A percentile compares a stretch with the other conserved stretches of the same genome.
These are phyloP conservation scores for Sebastes hubbsi DNA, from an alignment of 2,797 vertebrate species.

Conservation along the genomic window DNA sequence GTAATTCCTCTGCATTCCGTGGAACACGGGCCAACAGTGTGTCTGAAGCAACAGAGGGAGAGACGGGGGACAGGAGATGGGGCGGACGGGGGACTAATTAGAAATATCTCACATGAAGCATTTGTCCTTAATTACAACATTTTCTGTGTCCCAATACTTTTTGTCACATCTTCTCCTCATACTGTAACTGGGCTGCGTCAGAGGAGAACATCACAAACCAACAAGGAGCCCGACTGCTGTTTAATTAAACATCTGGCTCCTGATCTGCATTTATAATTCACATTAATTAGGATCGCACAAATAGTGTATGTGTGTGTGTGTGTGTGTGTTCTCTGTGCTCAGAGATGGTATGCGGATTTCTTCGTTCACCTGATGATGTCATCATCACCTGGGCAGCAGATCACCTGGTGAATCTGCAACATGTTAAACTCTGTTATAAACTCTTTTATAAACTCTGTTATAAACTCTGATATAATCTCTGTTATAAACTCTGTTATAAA, in stretches of 20 bases:
- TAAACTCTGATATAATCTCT: too few relatives aligned
- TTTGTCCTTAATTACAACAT: slow-evolving; percentile 82
- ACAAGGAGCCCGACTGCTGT: slow-evolving; percentile 74
- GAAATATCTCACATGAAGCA: slow-evolving; percentile 73
- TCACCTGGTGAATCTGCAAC: not conserved
- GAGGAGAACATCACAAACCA: slow-evolving; percentile 81
- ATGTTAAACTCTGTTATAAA: not conserved
- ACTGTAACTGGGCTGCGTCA: slow-evolving; percentile 56
- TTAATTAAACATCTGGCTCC: slow-evolving; percentile 82
- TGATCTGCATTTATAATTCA: slow-evolving; percentile 84
- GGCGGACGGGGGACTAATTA: slow-evolving; percentile 76
- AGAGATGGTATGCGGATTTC: not conserved
- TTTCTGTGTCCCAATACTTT: slow-evolving; percentile 72
- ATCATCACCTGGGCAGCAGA: not conserved
- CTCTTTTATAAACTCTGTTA: too few relatives aligned
- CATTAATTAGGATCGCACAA: slow-evolving; percentile 74
- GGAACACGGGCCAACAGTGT: slow-evolving; percentile 62
- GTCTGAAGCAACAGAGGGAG: slow-evolving; percentile 55
- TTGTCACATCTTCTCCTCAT: slow-evolving; percentile 33
- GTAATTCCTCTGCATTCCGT: slow-evolving; percentile 72
- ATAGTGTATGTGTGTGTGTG: slow-evolving; percentile 39
- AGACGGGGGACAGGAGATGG: slow-evolving; percentile 44
- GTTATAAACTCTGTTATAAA: too few relatives aligned
- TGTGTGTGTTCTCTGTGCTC: not conserved
- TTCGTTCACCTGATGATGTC: not conserved